Evolutionary conservation across 1,140 invertebrate species (phyloP), one percentile per base, ranked within the genome.

Genomic region (Drosophila pectinifera): DNA sequence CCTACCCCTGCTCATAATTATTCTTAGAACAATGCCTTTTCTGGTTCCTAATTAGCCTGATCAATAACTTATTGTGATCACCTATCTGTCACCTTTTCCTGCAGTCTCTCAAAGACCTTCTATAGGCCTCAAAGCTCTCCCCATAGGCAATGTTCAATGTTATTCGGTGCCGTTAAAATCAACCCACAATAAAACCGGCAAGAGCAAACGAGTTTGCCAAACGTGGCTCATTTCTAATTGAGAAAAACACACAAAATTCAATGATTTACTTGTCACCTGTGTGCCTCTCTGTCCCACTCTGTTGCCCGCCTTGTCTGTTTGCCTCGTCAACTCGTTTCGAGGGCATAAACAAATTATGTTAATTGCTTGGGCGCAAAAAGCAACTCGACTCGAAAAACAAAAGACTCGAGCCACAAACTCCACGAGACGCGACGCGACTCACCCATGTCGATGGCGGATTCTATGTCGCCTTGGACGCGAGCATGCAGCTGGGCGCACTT

Each of bases 401-500:
- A 89, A 67, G 85, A 89, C 84, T 89, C 18, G 53, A 55, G 65
- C 48, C 56, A 90, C 84, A 46, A 89, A 89, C 85, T 80, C 67
- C 67, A 55, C n/a, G 26, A 24, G 24, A 18, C 4, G 26, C 16
- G 38, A 20, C 18, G 11, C 38, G 20, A 65, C 89, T 91, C 78
- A 91, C 90, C 90, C 83, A 91, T 81, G 42, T 90, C 90, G 7
- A 91, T 90, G 43, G 84, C 83, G 18, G 80, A 56, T 54, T 91
- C 90, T 63, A 91, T 91, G 56, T 77, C 78, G 22, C 57, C 65
- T 55, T 91, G 90, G 36, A 93, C 92, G 5, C 92, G 79, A 34
- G 93, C 92, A 62, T 93, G 93, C 79, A 93, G 80, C 65, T 93
- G 92, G 14, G 91, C 80, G 67, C 91, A 92, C 39, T 89, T 89